Evolutionary conservation across 2,888 invertebrate genomes (phyloP).

Genomic region (Caenorhabditis sinica): DNA sequence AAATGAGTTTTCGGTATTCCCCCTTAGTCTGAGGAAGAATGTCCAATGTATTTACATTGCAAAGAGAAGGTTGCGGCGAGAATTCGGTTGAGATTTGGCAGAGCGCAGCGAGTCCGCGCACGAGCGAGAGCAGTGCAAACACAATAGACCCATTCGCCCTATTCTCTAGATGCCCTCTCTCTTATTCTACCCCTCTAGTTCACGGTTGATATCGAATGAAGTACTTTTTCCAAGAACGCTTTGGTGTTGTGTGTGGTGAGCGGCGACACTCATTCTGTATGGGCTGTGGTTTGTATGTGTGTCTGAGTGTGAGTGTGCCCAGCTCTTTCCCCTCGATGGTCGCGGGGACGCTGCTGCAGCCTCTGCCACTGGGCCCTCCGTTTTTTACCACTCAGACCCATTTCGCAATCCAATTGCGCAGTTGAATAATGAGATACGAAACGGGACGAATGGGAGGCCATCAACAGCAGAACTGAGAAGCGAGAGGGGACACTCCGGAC

Average conservation of each 20-base stretch:
- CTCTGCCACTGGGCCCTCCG: conserved; percentile 57
- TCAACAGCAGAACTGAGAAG: conserved; percentile 40
- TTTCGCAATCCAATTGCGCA: conserved; percentile 65
- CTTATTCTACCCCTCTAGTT: conserved; percentile 56
- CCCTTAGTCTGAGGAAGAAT: conserved; percentile 51
- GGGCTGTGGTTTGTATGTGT: conserved; percentile 12
- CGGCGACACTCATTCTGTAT: conserved; percentile 36
- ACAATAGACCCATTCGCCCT: conserved; percentile 51
- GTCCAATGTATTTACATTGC: conserved; percentile 60
- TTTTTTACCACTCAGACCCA: conserved; percentile 60
- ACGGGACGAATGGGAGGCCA: conserved; percentile 50
- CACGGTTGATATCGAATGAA: conserved; percentile 68
- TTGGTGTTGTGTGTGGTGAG: conserved; percentile 58
- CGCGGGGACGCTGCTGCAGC: conserved; percentile 13
- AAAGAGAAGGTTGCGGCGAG: conserved; percentile 63
- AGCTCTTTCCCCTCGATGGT: conserved; percentile 45
- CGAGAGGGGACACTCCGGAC: conserved; percentile 10
- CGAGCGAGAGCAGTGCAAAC: conserved; percentile 67
- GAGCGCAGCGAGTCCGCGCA: conserved; percentile 61
- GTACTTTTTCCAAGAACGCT: conserved; percentile 67
- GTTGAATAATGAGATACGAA: conserved; percentile 65
- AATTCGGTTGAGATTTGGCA: conserved; percentile 61
- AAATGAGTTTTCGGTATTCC: conserved; percentile 34
- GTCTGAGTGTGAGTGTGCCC: conserved; percentile 34
- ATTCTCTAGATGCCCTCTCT: conserved; percentile 51